phyloP scores from a whole-genome alignment of 1,140 invertebrate genomes.

The Melanaphis sacchari region DNA sequence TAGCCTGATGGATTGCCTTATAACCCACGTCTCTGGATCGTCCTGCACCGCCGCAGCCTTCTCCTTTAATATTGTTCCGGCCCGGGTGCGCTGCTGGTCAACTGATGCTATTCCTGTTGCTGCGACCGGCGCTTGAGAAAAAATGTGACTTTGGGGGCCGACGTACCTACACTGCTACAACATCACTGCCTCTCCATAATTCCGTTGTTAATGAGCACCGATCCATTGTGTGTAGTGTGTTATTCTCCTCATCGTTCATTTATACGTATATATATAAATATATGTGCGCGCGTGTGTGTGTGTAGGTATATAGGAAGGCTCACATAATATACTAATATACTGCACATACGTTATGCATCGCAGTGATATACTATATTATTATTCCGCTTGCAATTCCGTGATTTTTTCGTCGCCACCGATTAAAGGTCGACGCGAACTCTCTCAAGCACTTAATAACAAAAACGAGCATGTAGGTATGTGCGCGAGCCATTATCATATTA shows the following conservation, averaged over 20 bases:
- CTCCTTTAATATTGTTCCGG: constrained; percentile 37
- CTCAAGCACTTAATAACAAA: constrained; percentile 23
- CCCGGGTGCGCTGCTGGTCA: constrained; percentile 18
- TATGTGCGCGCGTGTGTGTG: not conserved
- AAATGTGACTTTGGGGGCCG: constrained; percentile 35
- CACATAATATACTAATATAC: not conserved
- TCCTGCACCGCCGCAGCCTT: not conserved
- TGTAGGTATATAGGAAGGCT: not conserved
- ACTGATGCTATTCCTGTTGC: not conserved
- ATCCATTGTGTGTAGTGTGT: not conserved
- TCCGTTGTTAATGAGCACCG: constrained; percentile 43
- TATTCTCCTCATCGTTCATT: not conserved
- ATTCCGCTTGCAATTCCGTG: not conserved
- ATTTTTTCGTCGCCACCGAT: not conserved
- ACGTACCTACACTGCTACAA: not conserved
- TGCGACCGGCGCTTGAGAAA: constrained; percentile 20
- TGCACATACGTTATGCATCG: not conserved
- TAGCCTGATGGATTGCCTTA: constrained; percentile 48
- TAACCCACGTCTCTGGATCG: constrained; percentile 9
- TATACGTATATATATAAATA: not conserved
- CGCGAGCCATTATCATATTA: not conserved
- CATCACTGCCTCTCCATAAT: not conserved
- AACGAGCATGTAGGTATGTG: not conserved
- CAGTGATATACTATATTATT: constrained; percentile 28
- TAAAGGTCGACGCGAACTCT: not conserved